Base-by-base conservation (phyloP, 1,140 invertebrate genomes). In the Drosophila mayri region DNA sequence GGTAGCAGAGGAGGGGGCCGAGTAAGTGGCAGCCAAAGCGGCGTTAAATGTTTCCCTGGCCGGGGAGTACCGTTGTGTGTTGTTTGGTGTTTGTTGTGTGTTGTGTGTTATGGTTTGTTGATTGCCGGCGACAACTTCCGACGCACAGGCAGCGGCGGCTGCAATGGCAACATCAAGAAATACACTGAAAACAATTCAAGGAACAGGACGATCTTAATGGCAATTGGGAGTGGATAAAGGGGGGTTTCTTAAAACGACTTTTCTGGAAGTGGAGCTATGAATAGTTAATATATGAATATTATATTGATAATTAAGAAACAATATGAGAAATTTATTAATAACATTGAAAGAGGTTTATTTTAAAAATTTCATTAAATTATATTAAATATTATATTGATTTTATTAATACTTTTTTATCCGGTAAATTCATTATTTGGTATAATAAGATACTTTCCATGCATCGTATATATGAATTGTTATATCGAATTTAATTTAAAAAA, bases 21-120 rank as follows among this genome's bases (percentile, higher is more conserved):
- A 11, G 18, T 37, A 32, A 49, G 22, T 25, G 47, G 32, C 30
- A 47, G 47, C 52, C 62, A 64, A 81, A 82, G 76, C 71, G 62
- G 85, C 84, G 85, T 81, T 88, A 81, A 90, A 90, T 90, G 77
- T 81, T 84, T 72, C 54, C 65, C 68, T 50, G 41, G 64, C 22
- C 40, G 30, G n/a, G 57, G 74, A 81, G 66, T 81, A 85, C 85
- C 85, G 85, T 90, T 77, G 59, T 40, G 52, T 25, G 52, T 38
- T 54, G 52, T 32, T 20, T n/a, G 22, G 54, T 55, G 62, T 50
- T 88, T 79, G 61, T 54, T 84, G 81, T 90, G 85, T 79, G 61
- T 54, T 84, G 81, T 90, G 85, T 85, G 85, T 85, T 88, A 90
- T 88, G 85, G 77, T 90, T 90, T 90, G 85, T 81, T 88, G 85